Conservation (phyloP, 2,888 invertebrate species). For the Pristionchus fissidentatus region DNA sequence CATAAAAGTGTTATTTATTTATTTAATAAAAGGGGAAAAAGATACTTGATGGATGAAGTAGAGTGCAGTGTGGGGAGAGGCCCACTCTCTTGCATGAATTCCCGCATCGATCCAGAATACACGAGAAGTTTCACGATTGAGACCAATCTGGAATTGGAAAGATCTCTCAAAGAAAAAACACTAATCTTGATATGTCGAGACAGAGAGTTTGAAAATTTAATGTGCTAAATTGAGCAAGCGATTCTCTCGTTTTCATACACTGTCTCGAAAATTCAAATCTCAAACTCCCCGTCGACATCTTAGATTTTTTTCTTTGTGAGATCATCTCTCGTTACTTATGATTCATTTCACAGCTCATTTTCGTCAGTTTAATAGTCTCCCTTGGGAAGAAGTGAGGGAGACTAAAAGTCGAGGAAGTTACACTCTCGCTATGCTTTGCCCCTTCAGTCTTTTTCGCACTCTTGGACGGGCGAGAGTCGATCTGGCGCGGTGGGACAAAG, state of each 20-base stretch:
- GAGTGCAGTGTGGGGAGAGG: slow-evolving; percentile 74
- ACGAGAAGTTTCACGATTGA: slow-evolving; percentile 49
- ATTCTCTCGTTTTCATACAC: too few relatives aligned
- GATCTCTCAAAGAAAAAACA: background rate
- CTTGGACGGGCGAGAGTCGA: background rate
- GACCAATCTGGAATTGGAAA: slow-evolving; percentile 66
- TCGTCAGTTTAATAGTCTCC: background rate
- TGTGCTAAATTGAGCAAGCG: background rate
- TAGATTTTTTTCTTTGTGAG: too few relatives aligned
- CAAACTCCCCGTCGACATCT: too few relatives aligned
- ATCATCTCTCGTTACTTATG: too few relatives aligned
- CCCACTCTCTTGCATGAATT: slow-evolving; percentile 75
- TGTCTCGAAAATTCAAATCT: too few relatives aligned
- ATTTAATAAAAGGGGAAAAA: too few relatives aligned
- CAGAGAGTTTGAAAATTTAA: background rate
- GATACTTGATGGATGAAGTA: slow-evolving; percentile 74
- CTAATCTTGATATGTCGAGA: too few relatives aligned
- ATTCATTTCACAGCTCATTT: background rate
- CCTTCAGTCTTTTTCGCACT: background rate
- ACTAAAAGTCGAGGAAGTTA: background rate
- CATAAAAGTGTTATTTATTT: too few relatives aligned
- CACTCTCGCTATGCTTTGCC: background rate
- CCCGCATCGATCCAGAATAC: slow-evolving; percentile 75
- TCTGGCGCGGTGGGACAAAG: background rate
- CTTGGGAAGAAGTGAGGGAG: background rate